A percentile compares a stretch with the other conserved stretches of the same genome.
Conservation (phyloP, 2,113 vertebrate species). For the Isichthys henryi region DNA sequence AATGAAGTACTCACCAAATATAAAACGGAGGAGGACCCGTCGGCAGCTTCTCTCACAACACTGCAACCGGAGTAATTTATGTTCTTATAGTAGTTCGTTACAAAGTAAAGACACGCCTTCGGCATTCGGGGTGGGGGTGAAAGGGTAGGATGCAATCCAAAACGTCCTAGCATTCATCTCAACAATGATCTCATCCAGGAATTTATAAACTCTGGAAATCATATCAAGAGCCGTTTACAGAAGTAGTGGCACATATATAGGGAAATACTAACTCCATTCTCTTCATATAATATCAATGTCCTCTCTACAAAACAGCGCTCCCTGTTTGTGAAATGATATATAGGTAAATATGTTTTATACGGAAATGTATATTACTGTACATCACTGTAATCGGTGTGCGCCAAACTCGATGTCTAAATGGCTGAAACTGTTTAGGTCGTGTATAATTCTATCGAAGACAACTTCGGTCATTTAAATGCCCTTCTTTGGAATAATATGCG, state of each 20-base stretch:
- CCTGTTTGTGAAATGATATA: neutral
- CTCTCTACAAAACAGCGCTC: neutral
- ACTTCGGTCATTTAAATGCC: neutral
- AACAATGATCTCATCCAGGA: slow-evolving; percentile 13
- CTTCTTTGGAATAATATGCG: slow-evolving; percentile 10
- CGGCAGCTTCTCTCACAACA: neutral
- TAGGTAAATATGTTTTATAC: neutral
- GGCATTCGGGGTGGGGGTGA: neutral
- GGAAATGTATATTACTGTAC: neutral
- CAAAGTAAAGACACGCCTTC: slow-evolving; percentile 7
- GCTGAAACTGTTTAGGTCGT: neutral
- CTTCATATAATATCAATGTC: neutral
- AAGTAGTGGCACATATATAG: neutral
- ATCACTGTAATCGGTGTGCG: neutral
- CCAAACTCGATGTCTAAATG: neutral
- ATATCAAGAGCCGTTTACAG: neutral
- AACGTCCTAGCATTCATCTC: neutral
- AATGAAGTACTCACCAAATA: slow-evolving; percentile 5
- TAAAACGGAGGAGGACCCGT: neutral
- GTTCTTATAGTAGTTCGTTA: neutral
- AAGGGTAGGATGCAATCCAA: neutral
- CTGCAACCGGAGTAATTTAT: slow-evolving; percentile 6
- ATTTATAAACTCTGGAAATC: neutral
- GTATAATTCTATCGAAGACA: neutral
- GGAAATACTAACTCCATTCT: neutral